Base-by-base conservation (phyloP, 2,888 invertebrate species). In the Uropetala carovei region DNA sequence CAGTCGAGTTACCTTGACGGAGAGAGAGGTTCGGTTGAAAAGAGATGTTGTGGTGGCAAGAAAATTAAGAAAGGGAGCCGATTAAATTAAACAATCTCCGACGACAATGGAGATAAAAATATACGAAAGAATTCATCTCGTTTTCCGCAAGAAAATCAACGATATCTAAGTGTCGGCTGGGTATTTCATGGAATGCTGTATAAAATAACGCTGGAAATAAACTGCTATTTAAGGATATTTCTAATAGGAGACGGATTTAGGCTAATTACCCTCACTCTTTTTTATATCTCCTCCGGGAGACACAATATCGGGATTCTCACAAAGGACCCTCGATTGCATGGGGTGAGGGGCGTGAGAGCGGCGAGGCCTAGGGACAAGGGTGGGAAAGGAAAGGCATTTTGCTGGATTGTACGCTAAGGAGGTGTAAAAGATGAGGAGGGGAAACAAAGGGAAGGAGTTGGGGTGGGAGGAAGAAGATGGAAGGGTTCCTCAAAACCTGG, bases 401-500 rank as follows among this genome's bases (percentile, higher is more conserved):
- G 68, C 9, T 18, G n/a, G n/a, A 68, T 10, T 22, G 68, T 75
- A 22, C 75, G 27, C 27, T 18, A 27, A 22, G 14, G 75, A 75
- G 75, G 75, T 75, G 75, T 75, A 75, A 75, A 75, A 75, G 22
- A 75, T 75, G 75, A 75, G 75, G 27, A 22, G n/a, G 57, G 3
- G 85, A 58, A 11, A 14, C 30, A n/a, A n/a, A n/a, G n/a, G n/a
- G 75, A 27, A n/a, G 11, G n/a, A 75, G 75, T 3, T 3, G n/a
- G 75, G 9, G 75, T n/a, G 75, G n/a, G 75, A 18, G 75, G 75
- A n/a, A 18, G n/a, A n/a, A 75, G 75, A 75, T 14, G n/a, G n/a
- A 75, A 11, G n/a, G 11, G n/a, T 56, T n/a, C 56, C n/a, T 58
- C 85, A 56, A 3, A 58, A 22, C 58, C 57, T 22, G 57, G 22